Conservation (phyloP, 2,113 vertebrate genomes). For the Sarotherodon lohbergeri region DNA sequence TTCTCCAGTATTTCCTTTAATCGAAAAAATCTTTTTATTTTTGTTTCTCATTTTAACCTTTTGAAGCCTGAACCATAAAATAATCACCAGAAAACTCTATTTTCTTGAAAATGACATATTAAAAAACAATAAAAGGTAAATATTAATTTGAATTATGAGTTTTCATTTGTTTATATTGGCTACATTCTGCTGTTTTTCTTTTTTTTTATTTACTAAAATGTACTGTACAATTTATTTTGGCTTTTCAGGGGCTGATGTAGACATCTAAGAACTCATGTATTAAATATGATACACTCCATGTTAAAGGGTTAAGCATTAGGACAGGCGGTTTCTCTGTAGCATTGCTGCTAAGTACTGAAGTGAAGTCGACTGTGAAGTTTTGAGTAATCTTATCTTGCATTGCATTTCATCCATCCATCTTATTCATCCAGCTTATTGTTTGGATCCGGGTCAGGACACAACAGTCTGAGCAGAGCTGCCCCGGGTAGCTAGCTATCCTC, state of each 20-base stretch:
- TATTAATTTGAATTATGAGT: neutral
- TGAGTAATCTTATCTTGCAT: neutral
- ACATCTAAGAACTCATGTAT: neutral
- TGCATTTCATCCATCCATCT: neutral
- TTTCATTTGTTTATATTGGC: neutral
- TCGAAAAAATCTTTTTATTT: neutral
- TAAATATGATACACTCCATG: fast-evolving
- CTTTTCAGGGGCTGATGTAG: neutral
- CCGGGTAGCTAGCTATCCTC: neutral
- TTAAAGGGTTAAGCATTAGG: neutral
- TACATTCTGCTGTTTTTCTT: neutral
- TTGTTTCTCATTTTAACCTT: neutral
- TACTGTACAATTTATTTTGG: neutral
- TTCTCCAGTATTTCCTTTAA: neutral
- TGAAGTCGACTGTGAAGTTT: neutral
- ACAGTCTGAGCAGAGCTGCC: neutral
- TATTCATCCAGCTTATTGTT: neutral
- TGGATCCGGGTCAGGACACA: fast-evolving
- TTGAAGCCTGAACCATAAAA: neutral
- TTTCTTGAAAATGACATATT: neutral
- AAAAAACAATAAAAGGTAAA: neutral
- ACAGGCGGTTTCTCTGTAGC: neutral
- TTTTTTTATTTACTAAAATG: neutral
- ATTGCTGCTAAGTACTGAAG: neutral
- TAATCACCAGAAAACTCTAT: fast-evolving